Base-by-base conservation (phyloP, 2,888 invertebrate species). In the Chaetoderma sp. region DNA sequence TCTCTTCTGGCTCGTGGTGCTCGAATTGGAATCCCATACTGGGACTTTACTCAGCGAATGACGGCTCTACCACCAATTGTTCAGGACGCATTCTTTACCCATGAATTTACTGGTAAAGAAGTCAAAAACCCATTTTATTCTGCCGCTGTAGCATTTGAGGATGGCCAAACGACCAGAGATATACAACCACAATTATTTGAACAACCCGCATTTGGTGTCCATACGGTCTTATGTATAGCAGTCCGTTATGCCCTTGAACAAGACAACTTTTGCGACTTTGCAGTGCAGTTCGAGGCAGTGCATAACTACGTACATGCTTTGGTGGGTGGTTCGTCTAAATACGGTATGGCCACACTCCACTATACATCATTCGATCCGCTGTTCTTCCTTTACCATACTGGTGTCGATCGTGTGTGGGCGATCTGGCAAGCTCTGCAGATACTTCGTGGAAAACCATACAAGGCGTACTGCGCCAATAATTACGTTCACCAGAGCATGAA, bases 211-310 rank as follows among this genome's bases (percentile, higher is more conserved):
- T 69, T 57, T 36, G 70, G 69, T 21, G 64, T 71, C 52, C 73
- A 73, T 60, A 71, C 69, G 4, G 10, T 33, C 10, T 55, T 71
- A 1, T 71, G 63, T 58, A 67, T 71, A 27, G 71, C 56, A 16
- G 59, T 71, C 4, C 33, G 71, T n/a, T 49, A 54, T 21, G 71
- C 73, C 13, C 61, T 73, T 6, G 71, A 71, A 50, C 67, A 71
- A 49, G 65, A 67, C 8, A 63, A 73, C 50, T 71, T 66, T 61
- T 71, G 73, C 47, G 71, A 73, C 57, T 73, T 73, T 45, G 73
- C 71, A 54, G 62, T 73, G 13, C 67, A 67, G 60, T 67, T 67
- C 49, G 67, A 67, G 50, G 30, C 63, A 4, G 32, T 33, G 5
- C 67, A 67, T 28, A 67, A 67, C 44, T 23, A 28, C 5, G 50